A percentile compares a stretch with the other conserved stretches of the same genome.
These are phyloP conservation scores for Erinaceus europaeus DNA, from an alignment of 2,113 vertebrate genomes.

Conservation along the genomic window DNA sequence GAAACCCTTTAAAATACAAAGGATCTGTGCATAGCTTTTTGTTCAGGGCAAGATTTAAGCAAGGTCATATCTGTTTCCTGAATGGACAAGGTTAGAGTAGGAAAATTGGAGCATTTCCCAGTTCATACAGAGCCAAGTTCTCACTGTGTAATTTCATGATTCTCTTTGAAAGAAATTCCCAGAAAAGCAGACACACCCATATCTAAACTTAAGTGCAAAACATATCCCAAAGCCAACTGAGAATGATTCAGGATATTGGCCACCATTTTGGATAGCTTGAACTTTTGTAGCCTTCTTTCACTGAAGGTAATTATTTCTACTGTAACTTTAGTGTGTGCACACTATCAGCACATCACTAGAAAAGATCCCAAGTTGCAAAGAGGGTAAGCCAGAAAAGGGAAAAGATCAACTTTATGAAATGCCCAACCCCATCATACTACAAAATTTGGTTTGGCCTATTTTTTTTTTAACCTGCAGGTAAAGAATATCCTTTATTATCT, in stretches of 20 bases:
- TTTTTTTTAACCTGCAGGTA: neutral
- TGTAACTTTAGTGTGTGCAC: neutral
- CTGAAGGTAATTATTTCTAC: neutral
- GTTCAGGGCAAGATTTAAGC: slow-evolving; percentile 30
- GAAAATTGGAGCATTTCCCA: slow-evolving; percentile 63
- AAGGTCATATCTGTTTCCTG: slow-evolving; percentile 69
- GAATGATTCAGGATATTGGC: neutral
- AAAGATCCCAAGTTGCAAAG: neutral
- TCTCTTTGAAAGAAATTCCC: slow-evolving; percentile 71
- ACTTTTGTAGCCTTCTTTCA: neutral
- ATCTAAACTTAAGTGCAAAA: slow-evolving; percentile 53
- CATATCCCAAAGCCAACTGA: slow-evolving; percentile 41
- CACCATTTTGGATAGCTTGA: neutral
- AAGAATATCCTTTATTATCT: neutral
- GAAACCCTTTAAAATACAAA: slow-evolving; percentile 56
- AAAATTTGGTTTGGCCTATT: neutral
- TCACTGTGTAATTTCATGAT: slow-evolving; percentile 53
- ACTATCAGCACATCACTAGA: neutral
- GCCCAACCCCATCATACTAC: neutral
- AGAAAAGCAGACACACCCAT: slow-evolving; percentile 56
- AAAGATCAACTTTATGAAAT: neutral
- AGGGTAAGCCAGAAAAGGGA: neutral
- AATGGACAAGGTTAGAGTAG: slow-evolving; percentile 47
- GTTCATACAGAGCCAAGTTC: slow-evolving; percentile 44
- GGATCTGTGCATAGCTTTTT: neutral